phyloP scores from a whole-genome alignment of 37 sponge, comb jelly and placozoan species.

The Aphrocallistes beatrix region DNA sequence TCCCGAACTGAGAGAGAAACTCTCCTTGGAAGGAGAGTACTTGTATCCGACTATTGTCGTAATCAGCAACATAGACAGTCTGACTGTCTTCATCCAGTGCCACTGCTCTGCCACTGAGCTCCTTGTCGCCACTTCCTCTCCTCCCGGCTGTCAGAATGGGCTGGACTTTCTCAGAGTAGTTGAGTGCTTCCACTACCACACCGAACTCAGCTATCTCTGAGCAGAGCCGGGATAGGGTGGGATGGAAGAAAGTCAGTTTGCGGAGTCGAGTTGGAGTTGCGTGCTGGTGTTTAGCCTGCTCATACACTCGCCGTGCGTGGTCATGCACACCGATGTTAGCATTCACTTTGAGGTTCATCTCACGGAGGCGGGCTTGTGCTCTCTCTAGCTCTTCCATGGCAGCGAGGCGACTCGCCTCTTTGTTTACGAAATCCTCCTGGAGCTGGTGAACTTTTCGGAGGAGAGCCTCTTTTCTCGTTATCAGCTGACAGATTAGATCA shows the following conservation, averaged over 20 bases:
- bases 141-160: too few relatives aligned
- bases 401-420: background rate
- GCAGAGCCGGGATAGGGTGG: background rate
- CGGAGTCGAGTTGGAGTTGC: background rate
- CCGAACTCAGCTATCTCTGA: background rate
- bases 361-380: background rate
- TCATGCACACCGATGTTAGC: background rate
- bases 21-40: too few relatives aligned
- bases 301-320: background rate
- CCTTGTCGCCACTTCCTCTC: too few relatives aligned
- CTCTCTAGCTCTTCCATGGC: background rate
- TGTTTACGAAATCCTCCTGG: background rate
- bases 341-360: background rate
- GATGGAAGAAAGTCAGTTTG: background rate
- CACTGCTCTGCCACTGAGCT: too few relatives aligned
- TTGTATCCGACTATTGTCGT: too few relatives aligned
- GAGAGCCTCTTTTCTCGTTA: background rate
- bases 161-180: too few relatives aligned
- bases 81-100: too few relatives aligned
- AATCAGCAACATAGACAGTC: too few relatives aligned
- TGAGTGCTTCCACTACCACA: background rate
- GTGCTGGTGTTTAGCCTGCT: background rate
- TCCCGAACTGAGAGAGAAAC: too few relatives aligned
- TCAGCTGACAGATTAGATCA: background rate
- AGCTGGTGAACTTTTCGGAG: background rate